These are phyloP conservation scores for Sceloporus tristichus DNA, from an alignment of 2,113 vertebrate species.

Conservation along the genomic window DNA sequence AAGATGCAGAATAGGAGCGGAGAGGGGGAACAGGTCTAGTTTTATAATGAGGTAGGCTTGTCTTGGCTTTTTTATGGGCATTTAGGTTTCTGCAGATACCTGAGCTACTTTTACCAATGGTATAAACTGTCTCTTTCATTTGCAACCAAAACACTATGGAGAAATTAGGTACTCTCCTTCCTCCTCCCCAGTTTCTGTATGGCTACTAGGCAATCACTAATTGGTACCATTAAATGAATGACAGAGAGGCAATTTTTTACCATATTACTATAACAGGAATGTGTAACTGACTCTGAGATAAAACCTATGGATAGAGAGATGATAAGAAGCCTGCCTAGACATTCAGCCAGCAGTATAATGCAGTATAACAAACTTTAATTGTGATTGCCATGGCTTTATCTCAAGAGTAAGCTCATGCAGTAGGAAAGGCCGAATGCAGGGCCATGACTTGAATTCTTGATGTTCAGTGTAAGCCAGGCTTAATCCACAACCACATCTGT, in stretches of 20 bases:
- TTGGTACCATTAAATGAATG: background rate
- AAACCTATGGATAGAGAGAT: background rate
- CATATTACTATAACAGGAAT: background rate
- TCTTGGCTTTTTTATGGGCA: background rate
- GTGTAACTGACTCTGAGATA: background rate
- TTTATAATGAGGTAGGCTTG: background rate
- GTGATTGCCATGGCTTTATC: background rate
- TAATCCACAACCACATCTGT: background rate
- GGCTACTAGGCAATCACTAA: background rate
- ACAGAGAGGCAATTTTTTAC: slow-evolving; percentile 1
- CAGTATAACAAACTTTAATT: background rate
- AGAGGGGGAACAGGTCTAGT: background rate
- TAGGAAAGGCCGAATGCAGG: no score
- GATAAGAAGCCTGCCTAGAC: background rate
- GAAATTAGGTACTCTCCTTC: background rate
- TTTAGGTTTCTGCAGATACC: background rate
- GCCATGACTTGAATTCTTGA: background rate
- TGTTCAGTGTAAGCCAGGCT: background rate
- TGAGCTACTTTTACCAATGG: background rate
- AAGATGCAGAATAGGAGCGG: background rate
- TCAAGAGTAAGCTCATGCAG: no score
- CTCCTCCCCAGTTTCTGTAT: background rate
- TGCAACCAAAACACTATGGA: slow-evolving; percentile 16
- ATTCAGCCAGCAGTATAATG: background rate
- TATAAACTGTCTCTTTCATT: background rate